phyloP scores from a whole-genome alignment of 2,113 vertebrate species.

The Naja naja region DNA sequence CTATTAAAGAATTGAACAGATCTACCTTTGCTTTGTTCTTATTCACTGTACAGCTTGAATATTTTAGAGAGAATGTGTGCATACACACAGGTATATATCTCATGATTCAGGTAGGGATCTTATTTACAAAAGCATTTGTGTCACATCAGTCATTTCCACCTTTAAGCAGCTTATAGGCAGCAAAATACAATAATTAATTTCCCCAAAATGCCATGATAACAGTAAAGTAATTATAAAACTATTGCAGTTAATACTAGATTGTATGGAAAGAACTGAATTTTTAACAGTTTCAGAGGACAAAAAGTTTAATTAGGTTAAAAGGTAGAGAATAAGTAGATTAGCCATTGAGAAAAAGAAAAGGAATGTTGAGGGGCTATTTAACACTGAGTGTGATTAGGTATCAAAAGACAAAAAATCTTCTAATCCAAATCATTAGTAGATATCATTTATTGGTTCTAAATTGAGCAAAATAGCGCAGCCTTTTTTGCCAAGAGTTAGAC shows the following conservation, averaged over 20 bases:
- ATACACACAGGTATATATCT: not conserved
- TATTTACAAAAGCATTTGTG: not conserved
- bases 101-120: not conserved
- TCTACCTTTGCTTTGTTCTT: not conserved
- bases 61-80: not conserved
- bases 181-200: not conserved
- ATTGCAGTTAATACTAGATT: not conserved
- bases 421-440: slow-evolving; percentile 35
- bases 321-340: not conserved
- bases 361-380: not conserved
- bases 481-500: slow-evolving; percentile 49
- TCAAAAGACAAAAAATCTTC: not conserved
- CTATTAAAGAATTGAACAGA: not conserved
- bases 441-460: slow-evolving; percentile 54
- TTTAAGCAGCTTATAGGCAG: not conserved
- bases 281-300: not conserved
- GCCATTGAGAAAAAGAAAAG: not conserved
- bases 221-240: not conserved
- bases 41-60: not conserved
- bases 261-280: not conserved
- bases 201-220: not conserved
- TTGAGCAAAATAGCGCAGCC: slow-evolving; percentile 26
- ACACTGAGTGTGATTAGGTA: not conserved
- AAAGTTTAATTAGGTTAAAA: not conserved
- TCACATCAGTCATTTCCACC: not conserved